These are phyloP conservation scores for Melolontha melolontha DNA, from an alignment of 2,888 invertebrate genomes.

Conservation along the genomic window DNA sequence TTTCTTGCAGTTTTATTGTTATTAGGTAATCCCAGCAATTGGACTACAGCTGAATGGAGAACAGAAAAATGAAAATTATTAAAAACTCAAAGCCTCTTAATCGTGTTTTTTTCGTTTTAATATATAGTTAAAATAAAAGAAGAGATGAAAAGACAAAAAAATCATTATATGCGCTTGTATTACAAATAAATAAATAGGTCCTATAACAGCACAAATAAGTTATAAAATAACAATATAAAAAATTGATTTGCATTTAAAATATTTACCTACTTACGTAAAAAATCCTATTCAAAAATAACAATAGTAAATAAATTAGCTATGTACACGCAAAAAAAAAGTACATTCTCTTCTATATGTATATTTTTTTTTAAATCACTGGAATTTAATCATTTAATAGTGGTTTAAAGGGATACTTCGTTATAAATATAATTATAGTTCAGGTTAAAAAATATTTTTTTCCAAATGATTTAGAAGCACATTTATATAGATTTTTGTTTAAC, in stretches of 20 bases:
- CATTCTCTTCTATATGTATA: too few species aligned
- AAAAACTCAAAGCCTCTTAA: constrained; percentile 1
- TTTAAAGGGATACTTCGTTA: too few species aligned
- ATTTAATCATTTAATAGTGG: not conserved
- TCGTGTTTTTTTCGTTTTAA: not conserved
- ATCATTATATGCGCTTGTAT: constrained; percentile 25
- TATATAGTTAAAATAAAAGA: not conserved
- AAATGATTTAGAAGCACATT: too few species aligned
- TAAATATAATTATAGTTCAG: too few species aligned
- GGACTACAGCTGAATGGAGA: constrained; percentile 13
- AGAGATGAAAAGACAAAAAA: constrained; percentile 6
- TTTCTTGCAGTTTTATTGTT: constrained; percentile 13
- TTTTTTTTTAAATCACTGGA: not conserved
- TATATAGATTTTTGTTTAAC: too few species aligned
- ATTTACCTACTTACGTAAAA: constrained; percentile 22
- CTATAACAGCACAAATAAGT: constrained; percentile 38
- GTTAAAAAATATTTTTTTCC: too few species aligned
- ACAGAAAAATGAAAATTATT: not conserved
- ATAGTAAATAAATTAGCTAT: constrained; percentile 50
- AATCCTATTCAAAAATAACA: constrained; percentile 37
- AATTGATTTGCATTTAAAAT: constrained; percentile 11
- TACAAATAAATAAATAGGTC: constrained; percentile 34
- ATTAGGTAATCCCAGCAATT: constrained; percentile 14
- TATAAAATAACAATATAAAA: constrained; percentile 38
- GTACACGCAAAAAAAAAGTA: constrained; percentile 43